These are phyloP conservation scores for Xanthorhoe designata DNA, from an alignment of 2,888 invertebrate species.

Conservation along the genomic window DNA sequence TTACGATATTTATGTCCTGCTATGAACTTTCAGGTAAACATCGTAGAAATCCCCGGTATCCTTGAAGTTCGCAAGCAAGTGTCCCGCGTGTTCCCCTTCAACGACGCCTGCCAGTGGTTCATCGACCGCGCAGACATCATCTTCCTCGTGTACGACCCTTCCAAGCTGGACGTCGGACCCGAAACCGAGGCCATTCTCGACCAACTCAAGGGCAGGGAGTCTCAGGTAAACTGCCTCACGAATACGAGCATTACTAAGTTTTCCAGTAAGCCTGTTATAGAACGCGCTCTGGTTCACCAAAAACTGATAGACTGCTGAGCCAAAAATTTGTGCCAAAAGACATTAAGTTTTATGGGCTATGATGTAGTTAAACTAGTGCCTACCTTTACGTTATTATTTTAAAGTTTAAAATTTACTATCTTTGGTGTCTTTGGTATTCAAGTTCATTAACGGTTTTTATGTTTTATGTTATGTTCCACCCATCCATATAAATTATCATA, in stretches of 20 bases:
- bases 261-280: not conserved
- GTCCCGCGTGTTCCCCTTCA: slow-evolving; percentile 96
- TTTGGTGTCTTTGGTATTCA: not conserved
- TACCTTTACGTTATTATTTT: not conserved
- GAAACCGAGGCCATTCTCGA: slow-evolving; percentile 98
- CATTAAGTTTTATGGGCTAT: slow-evolving; percentile 15
- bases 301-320: not conserved
- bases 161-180: slow-evolving; percentile 97
- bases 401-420: not conserved
- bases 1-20: not conserved
- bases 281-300: not conserved
- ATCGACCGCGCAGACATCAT: slow-evolving; percentile 98
- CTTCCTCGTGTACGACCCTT: slow-evolving; percentile 97
- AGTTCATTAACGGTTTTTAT: not conserved
- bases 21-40: slow-evolving; percentile 89
- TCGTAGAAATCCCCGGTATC: slow-evolving; percentile 98
- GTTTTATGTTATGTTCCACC: not conserved
- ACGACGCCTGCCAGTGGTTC: slow-evolving; percentile 98
- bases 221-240: slow-evolving; percentile 86
- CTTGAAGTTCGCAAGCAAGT: slow-evolving; percentile 97
- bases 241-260: not conserved
- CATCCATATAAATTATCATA: not conserved
- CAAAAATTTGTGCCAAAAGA: slow-evolving; percentile 15
- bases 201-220: slow-evolving; percentile 96
- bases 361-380: not conserved